These are phyloP conservation scores for Phortica variegata DNA, from an alignment of 1,140 invertebrate genomes.

Conservation along the genomic window DNA sequence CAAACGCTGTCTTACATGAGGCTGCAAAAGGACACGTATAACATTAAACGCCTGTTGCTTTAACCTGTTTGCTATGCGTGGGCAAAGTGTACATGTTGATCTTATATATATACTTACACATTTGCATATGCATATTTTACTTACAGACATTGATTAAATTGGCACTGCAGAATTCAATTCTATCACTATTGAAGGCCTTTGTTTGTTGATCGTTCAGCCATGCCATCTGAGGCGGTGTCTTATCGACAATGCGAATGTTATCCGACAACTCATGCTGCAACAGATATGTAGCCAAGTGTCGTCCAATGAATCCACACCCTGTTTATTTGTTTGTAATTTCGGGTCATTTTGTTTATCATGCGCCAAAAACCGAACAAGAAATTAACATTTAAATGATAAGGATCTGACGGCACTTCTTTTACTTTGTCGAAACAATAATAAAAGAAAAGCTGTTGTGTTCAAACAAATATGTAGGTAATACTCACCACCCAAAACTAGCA, in stretches of 20 bases:
- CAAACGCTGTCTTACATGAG: conserved; percentile 76
- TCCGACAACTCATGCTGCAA: conserved; percentile 75
- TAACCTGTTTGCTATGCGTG: neutral
- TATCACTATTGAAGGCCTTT: conserved; percentile 68
- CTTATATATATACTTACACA: too few relatives aligned
- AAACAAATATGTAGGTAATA: conserved; percentile 6
- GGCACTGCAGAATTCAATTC: conserved; percentile 86
- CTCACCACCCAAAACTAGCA: conserved; percentile 54
- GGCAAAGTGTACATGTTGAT: neutral
- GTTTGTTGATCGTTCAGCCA: conserved; percentile 79
- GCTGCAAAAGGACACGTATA: conserved; percentile 58
- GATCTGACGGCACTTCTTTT: neutral
- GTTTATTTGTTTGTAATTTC: too few relatives aligned
- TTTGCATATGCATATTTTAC: conserved; percentile 29
- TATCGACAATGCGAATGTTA: conserved; percentile 80
- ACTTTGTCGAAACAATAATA: conserved; percentile 2
- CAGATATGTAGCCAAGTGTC: conserved; percentile 82
- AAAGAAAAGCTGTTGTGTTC: conserved; percentile 13
- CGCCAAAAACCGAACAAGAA: conserved; percentile 1
- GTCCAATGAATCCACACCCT: conserved; percentile 92
- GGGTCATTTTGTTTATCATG: conserved; percentile 39
- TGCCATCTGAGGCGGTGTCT: conserved; percentile 87
- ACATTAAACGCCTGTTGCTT: conserved; percentile 5
- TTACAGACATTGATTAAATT: conserved; percentile 87
- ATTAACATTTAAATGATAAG: conserved; percentile 6